phyloP scores from a whole-genome alignment of 2,113 vertebrate species.

The Delphinapterus leucas region DNA sequence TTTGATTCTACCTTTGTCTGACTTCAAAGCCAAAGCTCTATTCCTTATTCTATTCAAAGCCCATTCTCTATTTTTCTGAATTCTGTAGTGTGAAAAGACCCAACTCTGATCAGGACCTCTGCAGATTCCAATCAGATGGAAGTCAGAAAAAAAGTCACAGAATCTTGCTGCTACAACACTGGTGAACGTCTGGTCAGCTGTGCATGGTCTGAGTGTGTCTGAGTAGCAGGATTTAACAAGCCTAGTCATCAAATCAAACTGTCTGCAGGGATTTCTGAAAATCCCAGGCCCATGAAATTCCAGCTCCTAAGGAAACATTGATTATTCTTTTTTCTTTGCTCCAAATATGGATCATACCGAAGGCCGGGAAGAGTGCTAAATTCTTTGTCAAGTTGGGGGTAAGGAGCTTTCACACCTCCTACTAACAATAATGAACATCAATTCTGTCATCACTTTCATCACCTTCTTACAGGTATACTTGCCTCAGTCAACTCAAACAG shows the following conservation, averaged over 20 bases:
- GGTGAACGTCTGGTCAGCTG: too few species aligned
- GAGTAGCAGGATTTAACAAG: background rate
- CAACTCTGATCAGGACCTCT: too few species aligned
- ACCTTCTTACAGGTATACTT: background rate
- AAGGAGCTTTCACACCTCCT: background rate
- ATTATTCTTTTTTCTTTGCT: background rate
- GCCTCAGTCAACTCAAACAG: background rate
- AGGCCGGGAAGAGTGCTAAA: background rate
- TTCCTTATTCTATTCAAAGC: background rate
- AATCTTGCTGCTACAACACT: background rate
- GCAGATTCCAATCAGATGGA: background rate
- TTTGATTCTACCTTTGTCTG: background rate
- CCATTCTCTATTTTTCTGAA: background rate
- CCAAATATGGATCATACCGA: background rate
- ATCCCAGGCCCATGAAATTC: background rate
- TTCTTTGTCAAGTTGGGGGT: background rate
- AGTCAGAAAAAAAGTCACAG: background rate
- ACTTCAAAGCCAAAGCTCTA: background rate
- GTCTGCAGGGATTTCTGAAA: background rate
- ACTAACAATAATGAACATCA: background rate
- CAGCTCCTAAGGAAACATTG: background rate
- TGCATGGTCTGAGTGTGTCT: background rate
- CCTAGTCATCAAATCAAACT: background rate
- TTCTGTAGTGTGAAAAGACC: background rate
- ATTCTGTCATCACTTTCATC: background rate